Evolutionary conservation across 2,797 vertebrate species (phyloP).

Genomic region (Helarctos malayanus): DNA sequence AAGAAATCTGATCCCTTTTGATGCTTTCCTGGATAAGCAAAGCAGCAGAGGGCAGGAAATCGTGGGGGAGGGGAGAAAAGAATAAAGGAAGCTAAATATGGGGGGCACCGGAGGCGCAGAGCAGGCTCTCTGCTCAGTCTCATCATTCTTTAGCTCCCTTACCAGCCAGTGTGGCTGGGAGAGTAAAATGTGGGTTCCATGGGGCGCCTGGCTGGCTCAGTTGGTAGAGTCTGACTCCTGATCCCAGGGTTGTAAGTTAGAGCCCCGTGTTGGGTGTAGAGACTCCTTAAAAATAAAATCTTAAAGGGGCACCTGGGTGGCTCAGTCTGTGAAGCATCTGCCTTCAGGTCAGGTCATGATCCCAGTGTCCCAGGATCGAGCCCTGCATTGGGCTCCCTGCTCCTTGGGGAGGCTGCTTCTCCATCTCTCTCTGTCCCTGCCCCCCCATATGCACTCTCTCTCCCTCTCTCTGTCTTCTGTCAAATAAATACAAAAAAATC

Average conservation of each 20-base stretch:
- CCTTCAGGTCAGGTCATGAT: neutral
- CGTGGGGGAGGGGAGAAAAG: neutral
- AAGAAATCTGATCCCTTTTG: conserved; percentile 47
- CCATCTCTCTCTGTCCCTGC: neutral
- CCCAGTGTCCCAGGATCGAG: neutral
- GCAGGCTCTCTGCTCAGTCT: neutral
- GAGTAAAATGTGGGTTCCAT: neutral
- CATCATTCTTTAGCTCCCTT: neutral
- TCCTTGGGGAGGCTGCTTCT: neutral
- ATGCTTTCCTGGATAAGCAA: neutral
- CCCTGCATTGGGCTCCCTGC: neutral
- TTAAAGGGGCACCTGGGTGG: neutral
- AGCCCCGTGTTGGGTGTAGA: neutral
- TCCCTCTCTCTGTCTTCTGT: neutral
- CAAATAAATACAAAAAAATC: too few species aligned
- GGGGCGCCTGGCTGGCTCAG: neutral
- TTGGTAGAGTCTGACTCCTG: neutral
- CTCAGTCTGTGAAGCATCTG: neutral
- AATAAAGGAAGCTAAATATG: neutral
- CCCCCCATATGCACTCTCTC: neutral
- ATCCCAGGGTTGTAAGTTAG: neutral
- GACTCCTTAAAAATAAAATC: neutral
- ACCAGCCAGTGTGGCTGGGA: neutral
- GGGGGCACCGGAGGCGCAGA: neutral
- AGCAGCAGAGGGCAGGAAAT: conserved; percentile 41